Conservation (phyloP, 2,113 vertebrate genomes). For the Daphoenositta chrysoptera region DNA sequence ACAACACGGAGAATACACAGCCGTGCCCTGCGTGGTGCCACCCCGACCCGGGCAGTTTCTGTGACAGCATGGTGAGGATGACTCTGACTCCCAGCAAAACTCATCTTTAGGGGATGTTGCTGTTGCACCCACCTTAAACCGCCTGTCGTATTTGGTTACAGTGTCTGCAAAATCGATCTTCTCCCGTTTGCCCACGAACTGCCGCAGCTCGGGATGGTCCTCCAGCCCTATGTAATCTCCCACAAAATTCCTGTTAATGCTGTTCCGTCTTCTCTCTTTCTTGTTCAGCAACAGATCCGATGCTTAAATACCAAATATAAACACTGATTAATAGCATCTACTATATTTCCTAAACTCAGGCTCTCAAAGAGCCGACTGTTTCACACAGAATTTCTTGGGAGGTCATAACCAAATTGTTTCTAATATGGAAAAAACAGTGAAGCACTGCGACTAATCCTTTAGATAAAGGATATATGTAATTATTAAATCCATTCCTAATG, state of each 20-base stretch:
- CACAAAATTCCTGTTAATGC: conserved; percentile 95
- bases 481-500: not conserved
- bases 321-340: not conserved
- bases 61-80: not conserved
- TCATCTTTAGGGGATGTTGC: not conserved
- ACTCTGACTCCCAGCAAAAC: not conserved
- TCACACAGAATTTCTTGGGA: not conserved
- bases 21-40: too few species aligned
- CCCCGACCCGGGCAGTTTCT: not conserved
- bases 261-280: conserved; percentile 93
- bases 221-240: conserved; percentile 98
- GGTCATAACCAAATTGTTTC: not conserved
- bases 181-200: conserved; percentile 92
- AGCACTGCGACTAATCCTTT: not conserved
- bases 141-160: conserved; percentile 90
- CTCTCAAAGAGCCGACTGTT: not conserved
- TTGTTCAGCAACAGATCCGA: conserved; percentile 93
- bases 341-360: not conserved
- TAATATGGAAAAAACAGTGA: not conserved
- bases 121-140: conserved; percentile 86
- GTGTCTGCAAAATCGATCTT: conserved; percentile 96
- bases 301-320: conserved; percentile 69
- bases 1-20: not conserved
- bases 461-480: not conserved
- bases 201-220: conserved; percentile 88